phyloP scores from a whole-genome alignment of 2,888 invertebrate species.

The Dione vanillae region DNA sequence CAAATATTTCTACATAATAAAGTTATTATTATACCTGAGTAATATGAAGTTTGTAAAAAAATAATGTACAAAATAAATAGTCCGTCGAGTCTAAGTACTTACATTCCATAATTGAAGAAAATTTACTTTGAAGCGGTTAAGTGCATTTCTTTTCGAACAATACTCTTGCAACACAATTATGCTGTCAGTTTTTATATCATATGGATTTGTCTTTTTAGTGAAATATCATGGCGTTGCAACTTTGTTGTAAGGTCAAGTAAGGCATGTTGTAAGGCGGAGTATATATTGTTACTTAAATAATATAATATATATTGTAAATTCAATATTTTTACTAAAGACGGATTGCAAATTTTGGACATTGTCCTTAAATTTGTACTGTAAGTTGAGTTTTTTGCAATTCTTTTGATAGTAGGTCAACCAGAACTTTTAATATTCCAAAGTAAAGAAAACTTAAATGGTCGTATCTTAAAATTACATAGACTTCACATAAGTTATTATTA shows the following conservation, averaged over 20 bases:
- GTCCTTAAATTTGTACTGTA: no score
- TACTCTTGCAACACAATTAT: conserved; percentile 9
- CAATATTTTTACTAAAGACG: no score
- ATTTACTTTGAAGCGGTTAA: background rate
- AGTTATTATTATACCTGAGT: no score
- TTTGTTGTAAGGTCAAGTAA: background rate
- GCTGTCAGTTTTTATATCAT: conserved; percentile 12
- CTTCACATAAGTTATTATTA: no score
- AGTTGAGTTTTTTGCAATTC: no score
- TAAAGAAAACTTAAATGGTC: no score
- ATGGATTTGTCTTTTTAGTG: conserved; percentile 5
- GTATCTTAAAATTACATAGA: no score
- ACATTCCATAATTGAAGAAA: background rate
- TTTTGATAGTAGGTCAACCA: no score
- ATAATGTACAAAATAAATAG: background rate
- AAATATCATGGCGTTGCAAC: conserved; percentile 10
- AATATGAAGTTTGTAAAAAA: no score
- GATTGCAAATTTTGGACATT: no score
- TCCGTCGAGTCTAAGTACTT: background rate
- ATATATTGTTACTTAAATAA: background rate
- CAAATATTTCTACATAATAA: no score
- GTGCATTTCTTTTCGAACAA: background rate
- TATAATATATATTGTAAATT: background rate
- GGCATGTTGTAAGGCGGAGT: background rate
- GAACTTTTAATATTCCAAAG: no score